Evolutionary conservation across 2,888 invertebrate species (phyloP).

Genomic region (Hirudinaria manillensis): DNA sequence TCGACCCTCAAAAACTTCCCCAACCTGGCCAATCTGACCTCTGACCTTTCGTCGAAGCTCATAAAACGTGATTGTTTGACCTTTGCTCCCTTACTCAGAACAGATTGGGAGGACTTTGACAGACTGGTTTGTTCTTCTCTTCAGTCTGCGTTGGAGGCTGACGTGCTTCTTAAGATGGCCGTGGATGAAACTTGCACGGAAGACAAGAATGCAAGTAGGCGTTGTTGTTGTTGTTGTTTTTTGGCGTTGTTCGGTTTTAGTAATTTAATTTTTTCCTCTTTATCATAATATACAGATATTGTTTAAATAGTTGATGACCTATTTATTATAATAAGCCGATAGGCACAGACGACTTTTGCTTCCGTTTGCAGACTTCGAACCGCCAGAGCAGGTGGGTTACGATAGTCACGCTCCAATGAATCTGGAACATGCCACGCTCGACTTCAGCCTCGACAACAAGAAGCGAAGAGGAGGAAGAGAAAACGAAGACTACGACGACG

Average conservation of each 20-base stretch:
- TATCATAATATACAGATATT: no score
- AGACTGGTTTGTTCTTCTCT: neutral
- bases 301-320: no score
- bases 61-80: conserved; percentile 3
- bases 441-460: conserved; percentile 3
- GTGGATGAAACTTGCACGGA: conserved; percentile 10
- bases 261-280: no score
- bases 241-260: no score
- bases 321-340: no score
- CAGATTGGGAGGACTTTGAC: conserved; percentile 10
- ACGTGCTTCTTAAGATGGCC: neutral
- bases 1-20: conserved; percentile 17
- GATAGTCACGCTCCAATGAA: neutral
- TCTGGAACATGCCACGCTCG: neutral
- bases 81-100: conserved; percentile 14
- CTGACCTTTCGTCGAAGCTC: neutral
- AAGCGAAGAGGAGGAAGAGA: conserved; percentile 3
- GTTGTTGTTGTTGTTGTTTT: no score
- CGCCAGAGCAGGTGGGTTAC: neutral
- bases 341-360: no score
- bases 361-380: no score
- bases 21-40: conserved; percentile 10
- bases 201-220: neutral
- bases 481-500: neutral
- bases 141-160: conserved; percentile 2